Evolutionary conservation across 1,140 invertebrate species (phyloP).

Genomic region (Magallana ariakensis): DNA sequence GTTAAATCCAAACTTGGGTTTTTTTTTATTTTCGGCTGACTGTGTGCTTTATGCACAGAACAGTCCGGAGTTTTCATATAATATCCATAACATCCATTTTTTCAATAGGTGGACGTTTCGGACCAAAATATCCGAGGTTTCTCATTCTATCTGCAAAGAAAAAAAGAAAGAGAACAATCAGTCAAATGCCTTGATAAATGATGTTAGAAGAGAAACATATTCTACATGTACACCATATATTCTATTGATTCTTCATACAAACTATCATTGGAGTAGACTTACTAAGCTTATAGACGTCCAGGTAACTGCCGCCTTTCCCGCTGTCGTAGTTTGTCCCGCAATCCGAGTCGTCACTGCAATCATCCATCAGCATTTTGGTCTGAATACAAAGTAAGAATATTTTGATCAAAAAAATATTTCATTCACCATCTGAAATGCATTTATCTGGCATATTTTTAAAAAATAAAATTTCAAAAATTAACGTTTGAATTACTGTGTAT

Average conservation of each 20-base stretch:
- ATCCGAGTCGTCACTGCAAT: conserved; percentile 38
- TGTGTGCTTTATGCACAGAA: too few relatives aligned
- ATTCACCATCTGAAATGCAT: neutral
- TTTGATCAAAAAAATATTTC: neutral
- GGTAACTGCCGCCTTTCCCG: conserved; percentile 38
- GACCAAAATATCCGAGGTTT: conserved; percentile 23
- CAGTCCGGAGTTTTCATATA: neutral
- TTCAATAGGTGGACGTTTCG: conserved; percentile 14
- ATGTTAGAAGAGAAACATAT: too few relatives aligned
- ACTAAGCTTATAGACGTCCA: conserved; percentile 39
- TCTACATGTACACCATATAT: too few relatives aligned
- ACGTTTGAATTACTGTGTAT: neutral
- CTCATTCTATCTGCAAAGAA: conserved; percentile 35
- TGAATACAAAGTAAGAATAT: neutral
- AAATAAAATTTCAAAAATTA: neutral
- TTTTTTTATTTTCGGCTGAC: too few relatives aligned
- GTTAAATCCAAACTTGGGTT: too few relatives aligned
- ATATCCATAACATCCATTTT: conserved; percentile 34
- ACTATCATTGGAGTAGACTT: neutral
- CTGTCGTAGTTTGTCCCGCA: neutral
- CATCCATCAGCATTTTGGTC: conserved; percentile 21
- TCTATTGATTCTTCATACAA: neutral
- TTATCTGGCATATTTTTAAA: neutral
- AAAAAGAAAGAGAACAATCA: neutral
- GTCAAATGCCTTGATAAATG: neutral